Conservation (phyloP, 1,140 invertebrate species). For the Sinella curviseta region DNA sequence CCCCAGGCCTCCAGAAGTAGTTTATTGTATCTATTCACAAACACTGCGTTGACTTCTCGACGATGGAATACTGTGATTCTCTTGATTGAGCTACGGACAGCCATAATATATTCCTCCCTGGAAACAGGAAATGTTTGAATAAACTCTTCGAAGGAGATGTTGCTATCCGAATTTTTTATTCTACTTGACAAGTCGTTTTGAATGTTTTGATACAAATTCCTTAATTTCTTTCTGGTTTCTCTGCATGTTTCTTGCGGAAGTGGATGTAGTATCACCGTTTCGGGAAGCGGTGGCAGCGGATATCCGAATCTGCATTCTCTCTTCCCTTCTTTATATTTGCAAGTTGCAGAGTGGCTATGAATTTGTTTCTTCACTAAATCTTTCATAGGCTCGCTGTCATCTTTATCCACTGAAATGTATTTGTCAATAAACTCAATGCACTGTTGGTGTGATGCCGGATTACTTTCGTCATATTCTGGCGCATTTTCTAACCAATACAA, state of each 20-base stretch:
- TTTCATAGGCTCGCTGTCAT: background rate
- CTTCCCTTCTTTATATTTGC: background rate
- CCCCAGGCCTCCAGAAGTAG: constrained; percentile 47
- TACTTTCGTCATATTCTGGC: constrained; percentile 39
- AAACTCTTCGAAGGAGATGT: too few species aligned
- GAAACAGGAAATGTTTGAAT: too few species aligned
- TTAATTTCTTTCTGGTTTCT: constrained; percentile 22
- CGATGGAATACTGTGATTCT: constrained; percentile 37
- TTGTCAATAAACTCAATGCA: constrained; percentile 31
- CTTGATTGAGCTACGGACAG: background rate
- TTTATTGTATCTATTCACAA: constrained; percentile 50
- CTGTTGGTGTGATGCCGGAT: background rate
- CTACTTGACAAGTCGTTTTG: too few species aligned
- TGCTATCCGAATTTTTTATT: too few species aligned
- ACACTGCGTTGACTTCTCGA: constrained; percentile 39
- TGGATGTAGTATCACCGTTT: constrained; percentile 26
- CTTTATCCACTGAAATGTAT: constrained; percentile 23
- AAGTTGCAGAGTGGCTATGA: constrained; percentile 30
- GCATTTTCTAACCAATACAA: constrained; percentile 55
- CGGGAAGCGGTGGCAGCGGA: constrained; percentile 26
- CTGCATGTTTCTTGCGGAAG: too few species aligned
- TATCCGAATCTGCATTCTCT: constrained; percentile 27
- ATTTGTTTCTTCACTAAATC: constrained; percentile 23
- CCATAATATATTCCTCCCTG: constrained; percentile 18
- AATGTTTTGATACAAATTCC: too few species aligned